Conservation (phyloP, 2,888 invertebrate species). For the Pseudoips prasinana region DNA sequence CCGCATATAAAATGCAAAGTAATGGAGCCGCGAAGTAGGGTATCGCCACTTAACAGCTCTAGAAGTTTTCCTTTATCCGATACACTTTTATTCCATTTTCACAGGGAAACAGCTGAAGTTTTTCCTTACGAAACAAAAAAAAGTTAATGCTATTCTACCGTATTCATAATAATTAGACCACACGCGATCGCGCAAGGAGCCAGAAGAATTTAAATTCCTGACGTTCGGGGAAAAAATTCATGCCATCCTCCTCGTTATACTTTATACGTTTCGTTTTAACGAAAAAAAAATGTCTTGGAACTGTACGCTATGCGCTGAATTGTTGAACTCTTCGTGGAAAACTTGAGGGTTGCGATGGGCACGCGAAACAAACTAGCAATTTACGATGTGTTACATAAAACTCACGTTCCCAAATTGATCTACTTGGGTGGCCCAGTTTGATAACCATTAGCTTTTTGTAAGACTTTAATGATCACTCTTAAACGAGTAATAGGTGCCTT, state of each 20-base stretch:
- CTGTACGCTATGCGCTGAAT: conserved; percentile 60
- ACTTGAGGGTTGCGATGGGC: conserved; percentile 45
- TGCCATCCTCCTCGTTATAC: conserved; percentile 62
- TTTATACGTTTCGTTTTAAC: conserved; percentile 66
- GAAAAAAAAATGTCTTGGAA: conserved; percentile 73
- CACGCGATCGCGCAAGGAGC: conserved; percentile 72
- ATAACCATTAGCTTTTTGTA: conserved; percentile 71
- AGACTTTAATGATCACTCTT: conserved; percentile 64
- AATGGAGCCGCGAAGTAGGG: conserved; percentile 51
- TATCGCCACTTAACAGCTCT: conserved; percentile 55
- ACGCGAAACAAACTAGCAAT: conserved; percentile 62
- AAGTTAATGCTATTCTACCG: conserved; percentile 51
- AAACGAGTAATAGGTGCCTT: conserved; percentile 54
- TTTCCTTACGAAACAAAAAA: conserved; percentile 36
- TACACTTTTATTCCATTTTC: conserved; percentile 56
- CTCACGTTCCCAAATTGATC: conserved; percentile 65
- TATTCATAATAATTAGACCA: conserved; percentile 78
- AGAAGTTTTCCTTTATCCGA: conserved; percentile 57
- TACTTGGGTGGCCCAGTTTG: conserved; percentile 73
- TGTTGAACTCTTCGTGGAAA: conserved; percentile 57
- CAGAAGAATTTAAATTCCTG: conserved; percentile 73
- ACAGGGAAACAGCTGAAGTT: conserved; percentile 48
- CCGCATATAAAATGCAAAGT: conserved; percentile 53
- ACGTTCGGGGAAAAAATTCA: conserved; percentile 72
- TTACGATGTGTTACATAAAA: conserved; percentile 71